Evolutionary conservation across 2,797 vertebrate species (phyloP).

Genomic region (Amblyraja radiata): DNA sequence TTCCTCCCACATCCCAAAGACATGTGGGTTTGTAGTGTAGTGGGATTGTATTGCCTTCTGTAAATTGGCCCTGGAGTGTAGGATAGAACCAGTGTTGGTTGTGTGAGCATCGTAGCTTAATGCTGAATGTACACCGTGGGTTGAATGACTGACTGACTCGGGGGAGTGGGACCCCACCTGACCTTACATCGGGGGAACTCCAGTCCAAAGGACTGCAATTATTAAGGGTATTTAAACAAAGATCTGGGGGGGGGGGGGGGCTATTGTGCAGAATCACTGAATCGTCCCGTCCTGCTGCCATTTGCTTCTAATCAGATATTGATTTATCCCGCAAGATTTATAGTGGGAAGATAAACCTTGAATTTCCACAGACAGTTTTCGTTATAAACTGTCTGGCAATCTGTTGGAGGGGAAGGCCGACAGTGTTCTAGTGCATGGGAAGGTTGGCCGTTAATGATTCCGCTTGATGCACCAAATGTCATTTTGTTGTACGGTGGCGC

Average conservation of each 20-base stretch:
- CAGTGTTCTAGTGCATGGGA: neutral
- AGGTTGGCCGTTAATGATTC: neutral
- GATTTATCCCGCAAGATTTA: slow-evolving; percentile 8
- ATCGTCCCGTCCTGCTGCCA: neutral
- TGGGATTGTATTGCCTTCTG: too few relatives aligned
- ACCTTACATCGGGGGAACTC: neutral
- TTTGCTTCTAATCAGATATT: neutral
- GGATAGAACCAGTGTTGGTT: neutral
- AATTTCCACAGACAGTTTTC: neutral
- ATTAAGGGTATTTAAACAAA: neutral
- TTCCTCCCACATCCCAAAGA: too few relatives aligned
- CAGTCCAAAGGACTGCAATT: neutral
- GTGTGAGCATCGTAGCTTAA: too few relatives aligned
- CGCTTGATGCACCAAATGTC: neutral
- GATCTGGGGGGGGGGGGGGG: neutral
- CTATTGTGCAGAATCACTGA: neutral
- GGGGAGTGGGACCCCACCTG: neutral
- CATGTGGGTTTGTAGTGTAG: too few relatives aligned
- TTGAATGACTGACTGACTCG: too few relatives aligned
- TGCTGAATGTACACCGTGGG: neutral
- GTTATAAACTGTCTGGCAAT: neutral
- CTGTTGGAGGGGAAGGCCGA: neutral
- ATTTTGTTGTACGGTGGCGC: neutral
- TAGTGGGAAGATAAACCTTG: neutral
- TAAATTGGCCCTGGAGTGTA: too few relatives aligned